Conservation (phyloP, 2,888 invertebrate genomes). For the Eupithecia dodoneata region DNA sequence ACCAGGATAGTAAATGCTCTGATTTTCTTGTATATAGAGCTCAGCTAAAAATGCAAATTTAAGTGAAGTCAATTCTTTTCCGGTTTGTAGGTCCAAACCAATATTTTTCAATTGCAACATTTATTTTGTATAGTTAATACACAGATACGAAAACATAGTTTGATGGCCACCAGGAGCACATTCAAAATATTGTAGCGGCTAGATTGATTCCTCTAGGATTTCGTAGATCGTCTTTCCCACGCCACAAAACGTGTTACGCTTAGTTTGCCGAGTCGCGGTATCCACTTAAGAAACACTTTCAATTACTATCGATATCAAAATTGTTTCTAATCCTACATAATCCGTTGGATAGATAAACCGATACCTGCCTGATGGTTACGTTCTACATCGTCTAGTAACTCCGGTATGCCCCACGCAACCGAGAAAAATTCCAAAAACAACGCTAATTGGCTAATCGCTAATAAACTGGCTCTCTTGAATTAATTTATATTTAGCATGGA, state of each 20-base stretch:
- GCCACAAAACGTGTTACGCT: no score
- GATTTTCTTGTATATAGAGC: neutral
- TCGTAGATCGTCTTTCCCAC: no score
- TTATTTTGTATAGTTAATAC: no score
- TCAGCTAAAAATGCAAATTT: neutral
- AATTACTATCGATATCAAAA: no score
- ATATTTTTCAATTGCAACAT: no score
- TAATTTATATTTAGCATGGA: conserved; percentile 2
- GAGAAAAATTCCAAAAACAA: conserved; percentile 2
- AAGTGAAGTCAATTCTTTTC: neutral
- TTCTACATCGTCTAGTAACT: neutral
- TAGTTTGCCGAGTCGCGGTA: no score
- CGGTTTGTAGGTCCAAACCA: neutral
- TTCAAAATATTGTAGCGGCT: no score
- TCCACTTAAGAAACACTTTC: no score
- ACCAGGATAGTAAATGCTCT: neutral
- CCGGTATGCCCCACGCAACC: neutral
- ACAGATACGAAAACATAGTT: no score
- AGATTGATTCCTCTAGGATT: no score
- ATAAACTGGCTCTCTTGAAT: conserved; percentile 5
- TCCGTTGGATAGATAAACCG: neutral
- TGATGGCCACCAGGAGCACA: no score
- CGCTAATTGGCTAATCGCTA: conserved; percentile 2
- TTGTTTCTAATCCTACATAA: neutral
- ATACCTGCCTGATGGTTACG: neutral